Conservation (phyloP, 1,140 invertebrate species). For the Maniola jurtina region DNA sequence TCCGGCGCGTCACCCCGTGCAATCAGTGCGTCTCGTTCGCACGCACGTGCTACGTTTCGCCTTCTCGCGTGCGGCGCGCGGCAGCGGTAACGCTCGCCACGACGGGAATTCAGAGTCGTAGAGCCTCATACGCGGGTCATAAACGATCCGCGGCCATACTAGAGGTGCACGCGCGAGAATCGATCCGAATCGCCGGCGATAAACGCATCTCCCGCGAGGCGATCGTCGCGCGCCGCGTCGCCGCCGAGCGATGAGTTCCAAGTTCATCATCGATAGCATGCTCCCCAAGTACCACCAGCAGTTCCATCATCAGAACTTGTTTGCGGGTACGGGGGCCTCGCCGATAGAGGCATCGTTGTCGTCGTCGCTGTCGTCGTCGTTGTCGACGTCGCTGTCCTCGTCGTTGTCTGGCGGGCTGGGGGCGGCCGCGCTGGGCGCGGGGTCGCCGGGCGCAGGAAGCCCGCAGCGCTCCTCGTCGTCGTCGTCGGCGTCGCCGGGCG, state of each 20-base stretch:
- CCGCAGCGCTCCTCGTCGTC: conserved; percentile 72
- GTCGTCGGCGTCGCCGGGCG: conserved; percentile 74
- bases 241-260: conserved; percentile 92
- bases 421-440: conserved; percentile 69
- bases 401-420: conserved; percentile 83
- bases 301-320: conserved; percentile 77
- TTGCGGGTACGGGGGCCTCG: conserved; percentile 78
- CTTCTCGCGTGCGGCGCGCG: conserved; percentile 67
- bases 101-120: conserved; percentile 76
- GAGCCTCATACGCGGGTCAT: conserved; percentile 78
- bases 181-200: conserved; percentile 76
- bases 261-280: conserved; percentile 98
- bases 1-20: conserved; percentile 48
- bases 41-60: conserved; percentile 53
- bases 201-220: conserved; percentile 76
- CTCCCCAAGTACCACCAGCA: conserved; percentile 92
- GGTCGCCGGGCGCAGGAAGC: conserved; percentile 79
- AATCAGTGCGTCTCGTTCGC: conserved; percentile 51
- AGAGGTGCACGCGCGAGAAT: conserved; percentile 77
- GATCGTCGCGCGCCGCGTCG: conserved; percentile 76
- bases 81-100: conserved; percentile 74
- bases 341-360: conserved; percentile 79
- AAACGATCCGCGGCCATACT: conserved; percentile 78
- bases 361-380: conserved; percentile 84
- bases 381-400: conserved; percentile 80